Base-by-base conservation (phyloP, 2,113 vertebrate genomes). In the Albula glossodonta region DNA sequence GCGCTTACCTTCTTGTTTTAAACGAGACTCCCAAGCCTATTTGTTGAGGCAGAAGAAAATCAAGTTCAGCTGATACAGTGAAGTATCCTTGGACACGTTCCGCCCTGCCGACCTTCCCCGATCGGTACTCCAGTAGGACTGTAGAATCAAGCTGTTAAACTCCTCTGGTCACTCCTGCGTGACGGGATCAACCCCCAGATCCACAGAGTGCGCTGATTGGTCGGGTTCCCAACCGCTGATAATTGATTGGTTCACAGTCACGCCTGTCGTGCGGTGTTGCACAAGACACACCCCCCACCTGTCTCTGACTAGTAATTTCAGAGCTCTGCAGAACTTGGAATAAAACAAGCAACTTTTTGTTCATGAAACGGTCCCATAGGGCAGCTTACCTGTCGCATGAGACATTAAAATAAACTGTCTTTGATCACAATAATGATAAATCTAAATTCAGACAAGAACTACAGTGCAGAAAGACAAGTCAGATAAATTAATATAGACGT, bases 251-350 rank as follows among this genome's bases (percentile, higher is more conserved):
- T 78, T 8, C 56, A 66, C 56, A 82, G 60, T 63, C 81, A 85
- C 86, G 90, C 84, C 90, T 56, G 83, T 91, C 81, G 51, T 22
- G 5, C 5, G 48, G 63, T n/a, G 17, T 15, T 6, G 12, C 22
- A 15, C 60, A 19, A 51, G 87, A 83, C 88, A 86, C 91, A 84
- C 87, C 56, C 51, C 51, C 87, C 91, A 92, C 88, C 92, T 92
- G 91, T 86, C 84, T 80, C 83, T 83, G 80, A 87, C 90, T 84
- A 25, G 90, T 63, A 74, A 53, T 12, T 78, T 80, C 5, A 1
- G 31, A 41, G 31, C 31, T 57, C 48, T 53, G 66, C 48, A 77
- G 31, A 4, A 78, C n/a, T 80, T 63, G 80, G 19, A 82, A 87
- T n/a, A 5, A 19, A 66, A 66, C 17, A 15, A 66, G 56, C 12